These are phyloP conservation scores for Apocheima hispidaria DNA, from an alignment of 2,888 invertebrate species.

Conservation along the genomic window DNA sequence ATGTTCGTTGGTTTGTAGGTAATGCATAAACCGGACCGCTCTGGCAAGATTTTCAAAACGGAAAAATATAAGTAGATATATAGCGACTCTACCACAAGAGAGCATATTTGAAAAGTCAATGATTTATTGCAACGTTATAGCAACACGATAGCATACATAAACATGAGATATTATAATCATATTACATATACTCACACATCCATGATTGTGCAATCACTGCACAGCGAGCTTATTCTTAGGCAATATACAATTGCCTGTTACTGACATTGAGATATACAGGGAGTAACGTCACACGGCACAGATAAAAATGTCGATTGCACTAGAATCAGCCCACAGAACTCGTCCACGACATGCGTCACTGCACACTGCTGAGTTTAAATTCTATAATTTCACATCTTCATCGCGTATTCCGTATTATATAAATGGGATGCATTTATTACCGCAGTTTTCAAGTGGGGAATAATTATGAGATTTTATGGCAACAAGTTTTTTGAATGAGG, in stretches of 20 bases:
- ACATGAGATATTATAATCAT: not conserved
- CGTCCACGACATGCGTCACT: slow-evolving; percentile 33
- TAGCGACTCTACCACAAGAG: not conserved
- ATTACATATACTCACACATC: slow-evolving; percentile 4
- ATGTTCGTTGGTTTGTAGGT: no score
- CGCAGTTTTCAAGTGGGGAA: not conserved
- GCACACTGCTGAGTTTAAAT: slow-evolving; percentile 37
- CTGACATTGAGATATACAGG: not conserved
- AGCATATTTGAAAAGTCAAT: not conserved
- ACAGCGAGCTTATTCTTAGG: slow-evolving; percentile 1
- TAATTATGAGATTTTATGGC: not conserved
- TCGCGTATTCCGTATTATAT: slow-evolving; percentile 11
- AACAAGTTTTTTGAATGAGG: no score
- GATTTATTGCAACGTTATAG: not conserved
- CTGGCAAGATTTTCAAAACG: no score
- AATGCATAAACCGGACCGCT: no score
- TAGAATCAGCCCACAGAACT: slow-evolving; percentile 23
- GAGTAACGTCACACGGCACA: not conserved
- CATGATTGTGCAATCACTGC: slow-evolving; percentile 32
- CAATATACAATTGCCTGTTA: not conserved
- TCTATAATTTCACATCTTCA: slow-evolving; percentile 20
- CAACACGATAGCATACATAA: not conserved
- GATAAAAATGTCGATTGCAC: not conserved
- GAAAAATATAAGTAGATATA: no score
- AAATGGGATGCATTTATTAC: slow-evolving; percentile 6